Evolutionary conservation across 1,140 invertebrate species (phyloP).

Genomic region (Ganaspis sp.): DNA sequence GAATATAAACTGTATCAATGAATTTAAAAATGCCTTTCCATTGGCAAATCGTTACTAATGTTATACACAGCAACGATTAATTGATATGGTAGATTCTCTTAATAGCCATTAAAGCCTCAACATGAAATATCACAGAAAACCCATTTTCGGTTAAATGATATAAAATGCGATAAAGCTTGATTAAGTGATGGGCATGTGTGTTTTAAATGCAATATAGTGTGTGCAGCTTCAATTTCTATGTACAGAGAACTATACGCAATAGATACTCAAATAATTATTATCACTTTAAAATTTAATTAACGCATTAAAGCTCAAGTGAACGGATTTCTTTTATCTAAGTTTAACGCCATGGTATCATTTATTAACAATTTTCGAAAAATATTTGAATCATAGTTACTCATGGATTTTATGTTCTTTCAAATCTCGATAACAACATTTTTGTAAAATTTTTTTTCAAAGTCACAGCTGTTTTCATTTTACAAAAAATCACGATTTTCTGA

Average conservation of each 20-base stretch:
- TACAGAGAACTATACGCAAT: background rate
- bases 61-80: conserved; percentile 4
- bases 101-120: background rate
- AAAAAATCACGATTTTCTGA: too few species aligned
- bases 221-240: background rate
- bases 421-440: too few species aligned
- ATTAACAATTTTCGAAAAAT: too few species aligned
- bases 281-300: background rate
- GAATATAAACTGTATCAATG: background rate
- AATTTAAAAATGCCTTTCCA: background rate
- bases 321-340: too few species aligned
- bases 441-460: too few species aligned
- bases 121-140: background rate
- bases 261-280: conserved; percentile 4
- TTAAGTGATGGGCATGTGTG: conserved; percentile 24
- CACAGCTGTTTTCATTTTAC: too few species aligned
- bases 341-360: too few species aligned
- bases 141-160: conserved; percentile 25
- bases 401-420: too few species aligned
- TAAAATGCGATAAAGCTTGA: conserved; percentile 21
- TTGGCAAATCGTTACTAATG: background rate
- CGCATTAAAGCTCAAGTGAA: too few species aligned
- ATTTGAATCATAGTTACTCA: too few species aligned
- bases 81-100: background rate
- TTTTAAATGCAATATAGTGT: conserved; percentile 1